These are phyloP conservation scores for Hormaphis cornu DNA, from an alignment of 1,140 invertebrate genomes.

Conservation along the genomic window DNA sequence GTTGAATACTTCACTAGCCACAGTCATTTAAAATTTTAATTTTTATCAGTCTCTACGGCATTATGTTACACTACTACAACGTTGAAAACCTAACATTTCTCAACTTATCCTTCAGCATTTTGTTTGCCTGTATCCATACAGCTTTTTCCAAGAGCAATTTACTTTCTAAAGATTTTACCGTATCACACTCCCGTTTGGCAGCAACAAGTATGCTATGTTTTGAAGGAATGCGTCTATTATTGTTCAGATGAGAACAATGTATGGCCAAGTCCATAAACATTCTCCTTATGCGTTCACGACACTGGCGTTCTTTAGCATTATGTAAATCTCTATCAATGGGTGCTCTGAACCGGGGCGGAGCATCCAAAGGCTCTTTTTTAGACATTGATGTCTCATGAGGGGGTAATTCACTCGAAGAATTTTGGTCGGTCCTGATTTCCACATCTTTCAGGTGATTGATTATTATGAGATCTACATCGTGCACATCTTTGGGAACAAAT, in stretches of 20 bases:
- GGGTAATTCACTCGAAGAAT: too few relatives aligned
- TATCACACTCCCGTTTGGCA: background rate
- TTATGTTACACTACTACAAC: background rate
- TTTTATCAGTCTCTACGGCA: too few relatives aligned
- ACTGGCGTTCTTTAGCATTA: constrained; percentile 17
- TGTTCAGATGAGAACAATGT: background rate
- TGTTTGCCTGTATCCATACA: background rate
- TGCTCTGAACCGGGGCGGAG: background rate
- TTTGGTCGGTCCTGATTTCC: too few relatives aligned
- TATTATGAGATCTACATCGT: background rate
- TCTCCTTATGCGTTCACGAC: background rate
- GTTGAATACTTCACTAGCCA: too few relatives aligned
- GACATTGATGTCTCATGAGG: too few relatives aligned
- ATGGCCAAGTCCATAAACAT: background rate
- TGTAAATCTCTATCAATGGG: background rate
- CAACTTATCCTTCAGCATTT: background rate
- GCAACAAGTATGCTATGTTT: constrained; percentile 15
- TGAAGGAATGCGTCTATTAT: background rate
- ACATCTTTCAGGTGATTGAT: background rate
- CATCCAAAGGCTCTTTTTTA: too few relatives aligned
- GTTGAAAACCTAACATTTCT: background rate
- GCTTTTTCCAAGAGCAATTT: background rate
- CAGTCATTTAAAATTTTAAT: too few relatives aligned
- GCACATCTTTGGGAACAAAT: too few relatives aligned
- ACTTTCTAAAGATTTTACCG: background rate